Evolutionary conservation across 2,888 invertebrate species (phyloP), one percentile per base, ranked within the genome.

Genomic region (Metalampra italica): DNA sequence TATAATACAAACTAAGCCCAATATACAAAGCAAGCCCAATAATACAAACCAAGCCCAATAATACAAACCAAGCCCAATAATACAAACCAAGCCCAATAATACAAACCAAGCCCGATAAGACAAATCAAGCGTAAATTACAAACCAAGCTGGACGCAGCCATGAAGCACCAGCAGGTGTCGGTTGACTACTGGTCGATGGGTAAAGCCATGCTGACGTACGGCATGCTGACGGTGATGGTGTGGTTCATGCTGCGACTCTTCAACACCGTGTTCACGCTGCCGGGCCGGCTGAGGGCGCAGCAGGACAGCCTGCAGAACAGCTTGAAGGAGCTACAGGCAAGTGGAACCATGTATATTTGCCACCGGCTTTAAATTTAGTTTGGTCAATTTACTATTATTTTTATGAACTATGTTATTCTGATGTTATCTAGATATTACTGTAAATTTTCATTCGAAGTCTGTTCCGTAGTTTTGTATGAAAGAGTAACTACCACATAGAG

Each of bases 161-260:
- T 93, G 93, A 91, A 91, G 69, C 78, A 91, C 55, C 93, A 94
- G 75, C 91, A 93, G 90, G 92, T 94, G 0, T 88, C 89, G 15
- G 92, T 94, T 32, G 92, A 94, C 71, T 90, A 92, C 55, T 91
- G 92, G 90, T 91, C 91, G 53, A 94, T 94, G 93, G 76, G 91
- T 0, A 90, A 91, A 64, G 90, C 92, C 0, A 92, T 93, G 71
- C 66, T 91, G 37, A 90, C 91, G 11, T 94, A 94, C 64, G 82
- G 92, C 43, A 86, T 85, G 0, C 69, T 94, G 43, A 92, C 93
- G 0, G 90, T 90, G 13, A 74, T 92, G 14, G 91, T 91, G 11
- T 94, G 94, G 92, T 62, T 94, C 34, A 91, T 94, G 74, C 71
- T 94, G 46, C 86, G 93, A 46, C 85, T 94, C 12, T 84, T 93